phyloP scores from a whole-genome alignment of 1,140 invertebrate species.

The Bombus sibiricus region DNA sequence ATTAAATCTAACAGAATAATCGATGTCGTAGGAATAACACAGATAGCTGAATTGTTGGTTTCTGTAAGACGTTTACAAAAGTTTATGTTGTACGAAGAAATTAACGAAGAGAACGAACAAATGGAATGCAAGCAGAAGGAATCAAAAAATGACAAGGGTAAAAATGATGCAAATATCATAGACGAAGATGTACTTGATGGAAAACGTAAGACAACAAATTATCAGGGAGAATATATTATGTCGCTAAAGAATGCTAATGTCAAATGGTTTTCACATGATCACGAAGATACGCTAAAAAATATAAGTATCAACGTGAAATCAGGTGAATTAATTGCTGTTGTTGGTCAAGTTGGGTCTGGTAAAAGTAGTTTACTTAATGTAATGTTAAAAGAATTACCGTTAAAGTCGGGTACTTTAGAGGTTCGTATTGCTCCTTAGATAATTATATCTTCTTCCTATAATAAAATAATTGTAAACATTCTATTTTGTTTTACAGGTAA shows the following conservation, averaged over 20 bases:
- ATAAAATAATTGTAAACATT: not conserved
- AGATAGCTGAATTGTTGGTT: slow-evolving; percentile 85
- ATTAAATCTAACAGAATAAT: slow-evolving; percentile 5
- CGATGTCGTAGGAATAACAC: slow-evolving; percentile 74
- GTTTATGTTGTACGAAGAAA: slow-evolving; percentile 85
- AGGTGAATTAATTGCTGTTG: slow-evolving; percentile 87
- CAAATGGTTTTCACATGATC: slow-evolving; percentile 76
- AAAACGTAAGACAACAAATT: slow-evolving; percentile 52
- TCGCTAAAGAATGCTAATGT: slow-evolving; percentile 73
- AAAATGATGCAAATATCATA: slow-evolving; percentile 15
- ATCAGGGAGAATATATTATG: slow-evolving; percentile 61
- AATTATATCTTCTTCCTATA: not conserved
- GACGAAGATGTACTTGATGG: not conserved
- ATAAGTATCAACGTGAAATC: slow-evolving; percentile 85
- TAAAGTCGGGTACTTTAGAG: slow-evolving; percentile 81
- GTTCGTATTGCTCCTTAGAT: slow-evolving; percentile 52
- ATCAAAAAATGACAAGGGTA: not conserved
- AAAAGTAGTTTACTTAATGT: slow-evolving; percentile 91
- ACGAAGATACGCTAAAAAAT: slow-evolving; percentile 81
- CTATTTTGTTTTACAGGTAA: slow-evolving; percentile 76
- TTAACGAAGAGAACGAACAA: slow-evolving; percentile 55
- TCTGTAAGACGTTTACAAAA: slow-evolving; percentile 88
- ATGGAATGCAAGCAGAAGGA: not conserved
- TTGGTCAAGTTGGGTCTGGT: slow-evolving; percentile 91
- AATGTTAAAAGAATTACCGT: slow-evolving; percentile 89